Evolutionary conservation across 2,113 vertebrate species (phyloP), one percentile per base, ranked within the genome.

Genomic region (Leptocoma aspasia): DNA sequence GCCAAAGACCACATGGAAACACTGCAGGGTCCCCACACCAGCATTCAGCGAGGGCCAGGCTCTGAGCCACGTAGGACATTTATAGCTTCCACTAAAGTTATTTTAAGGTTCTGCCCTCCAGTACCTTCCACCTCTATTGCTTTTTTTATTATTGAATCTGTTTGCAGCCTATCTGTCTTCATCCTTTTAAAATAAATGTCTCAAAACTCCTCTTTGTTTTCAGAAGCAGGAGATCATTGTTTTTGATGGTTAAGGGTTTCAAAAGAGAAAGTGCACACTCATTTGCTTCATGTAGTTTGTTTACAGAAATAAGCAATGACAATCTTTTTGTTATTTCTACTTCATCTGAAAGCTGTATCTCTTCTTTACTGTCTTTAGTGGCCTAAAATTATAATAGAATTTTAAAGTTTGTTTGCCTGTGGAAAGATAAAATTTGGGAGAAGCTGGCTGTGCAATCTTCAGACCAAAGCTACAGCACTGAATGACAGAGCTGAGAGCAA

Each of bases 141-240:
- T 95, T 84, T n/a, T n/a, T n/a, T n/a, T n/a, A n/a, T n/a, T n/a
- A n/a, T n/a, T 90, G 87, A 82, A 85, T 80, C 63, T 78, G 7
- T 79, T 91, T 78, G 42, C 41, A 82, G 57, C 0, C 1, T 71
- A 35, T 78, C 60, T 85, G 37, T 70, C 57, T 93, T 77, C 68
- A 52, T 89, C 59, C 66, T 89, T 95, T 79, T 54, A 59, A 93
- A 92, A 95, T 50, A 65, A 70, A 85, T 65, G 84, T 89, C 87
- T 94, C 54, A 50, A 20, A 69, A 64, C 23, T 92, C 49, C 21
- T 92, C 52, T 92, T 78, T 94, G 78, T 87, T 92, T 91, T 87
- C 75, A 85, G 78, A 92, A 82, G 73, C 41, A 89, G 76, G 73
- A 95, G 84, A 50, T 95, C 83, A 79, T 82, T 94, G 86, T 23